Conservation (phyloP, 2,113 vertebrate species). For the Nematolebias whitei region DNA sequence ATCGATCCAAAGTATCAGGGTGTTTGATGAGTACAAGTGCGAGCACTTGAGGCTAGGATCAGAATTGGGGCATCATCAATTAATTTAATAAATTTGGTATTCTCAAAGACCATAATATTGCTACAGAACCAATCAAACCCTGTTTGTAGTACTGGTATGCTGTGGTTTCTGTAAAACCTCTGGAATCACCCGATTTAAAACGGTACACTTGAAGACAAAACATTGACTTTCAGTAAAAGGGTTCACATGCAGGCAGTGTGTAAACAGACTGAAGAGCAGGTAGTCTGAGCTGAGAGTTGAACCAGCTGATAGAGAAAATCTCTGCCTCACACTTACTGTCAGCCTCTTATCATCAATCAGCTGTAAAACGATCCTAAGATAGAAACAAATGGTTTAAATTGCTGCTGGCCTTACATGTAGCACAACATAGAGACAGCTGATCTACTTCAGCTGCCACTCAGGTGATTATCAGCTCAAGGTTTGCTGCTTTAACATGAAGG, state of each 20-base stretch:
- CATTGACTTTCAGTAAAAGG: not conserved
- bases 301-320: constrained; percentile 39
- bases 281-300: constrained; percentile 39
- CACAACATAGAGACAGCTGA: not conserved
- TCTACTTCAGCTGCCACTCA: not conserved
- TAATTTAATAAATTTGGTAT: constrained; percentile 38
- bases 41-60: too few species aligned
- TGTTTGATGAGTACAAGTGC: too few species aligned
- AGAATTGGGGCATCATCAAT: too few species aligned
- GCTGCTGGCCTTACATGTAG: not conserved
- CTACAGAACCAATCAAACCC: constrained; percentile 16
- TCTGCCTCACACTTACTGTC: constrained; percentile 17
- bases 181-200: not conserved
- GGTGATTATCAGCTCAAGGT: not conserved
- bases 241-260: constrained; percentile 21
- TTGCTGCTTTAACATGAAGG: not conserved
- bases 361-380: constrained; percentile 31
- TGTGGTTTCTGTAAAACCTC: constrained; percentile 1
- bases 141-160: not conserved
- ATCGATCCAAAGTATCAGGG: too few species aligned
- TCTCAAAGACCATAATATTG: not conserved
- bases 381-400: constrained; percentile 11
- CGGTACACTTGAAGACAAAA: constrained; percentile 10
- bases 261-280: constrained; percentile 59
- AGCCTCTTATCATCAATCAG: not conserved